Evolutionary conservation across 2,113 vertebrate genomes (phyloP).

Genomic region (Cryptomyrus ogoouensis): DNA sequence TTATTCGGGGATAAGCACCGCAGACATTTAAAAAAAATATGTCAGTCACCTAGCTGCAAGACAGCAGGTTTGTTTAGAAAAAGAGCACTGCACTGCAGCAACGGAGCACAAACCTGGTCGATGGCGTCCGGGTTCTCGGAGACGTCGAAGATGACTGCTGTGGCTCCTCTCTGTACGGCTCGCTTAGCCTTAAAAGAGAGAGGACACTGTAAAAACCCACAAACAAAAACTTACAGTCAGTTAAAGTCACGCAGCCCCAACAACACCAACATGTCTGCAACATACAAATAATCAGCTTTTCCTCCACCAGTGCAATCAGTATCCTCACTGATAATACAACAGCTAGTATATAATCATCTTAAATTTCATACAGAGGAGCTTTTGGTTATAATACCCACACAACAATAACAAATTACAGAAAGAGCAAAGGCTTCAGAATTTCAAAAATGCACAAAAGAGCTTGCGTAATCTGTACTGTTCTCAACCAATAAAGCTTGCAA

Average conservation of each 20-base stretch:
- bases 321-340: background rate
- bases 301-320: background rate
- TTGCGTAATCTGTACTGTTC: background rate
- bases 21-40: background rate
- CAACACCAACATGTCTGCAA: background rate
- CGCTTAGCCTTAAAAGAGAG: constrained; percentile 78
- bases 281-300: background rate
- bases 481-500: background rate
- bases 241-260: background rate
- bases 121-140: constrained; percentile 98
- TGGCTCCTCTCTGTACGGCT: constrained; percentile 93
- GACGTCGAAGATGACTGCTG: constrained; percentile 97
- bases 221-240: background rate
- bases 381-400: background rate
- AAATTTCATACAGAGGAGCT: background rate
- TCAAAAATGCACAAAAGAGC: background rate
- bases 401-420: background rate
- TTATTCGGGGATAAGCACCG: background rate
- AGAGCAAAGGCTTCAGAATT: background rate
- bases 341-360: background rate
- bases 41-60: background rate
- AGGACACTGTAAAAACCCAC: background rate
- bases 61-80: background rate
- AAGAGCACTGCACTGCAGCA: background rate
- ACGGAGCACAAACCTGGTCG: constrained; percentile 74